A percentile compares a stretch with the other conserved stretches of the same genome.
phyloP scores from a whole-genome alignment of 2,888 invertebrate genomes.

The Pachymerium ferrugineum region DNA sequence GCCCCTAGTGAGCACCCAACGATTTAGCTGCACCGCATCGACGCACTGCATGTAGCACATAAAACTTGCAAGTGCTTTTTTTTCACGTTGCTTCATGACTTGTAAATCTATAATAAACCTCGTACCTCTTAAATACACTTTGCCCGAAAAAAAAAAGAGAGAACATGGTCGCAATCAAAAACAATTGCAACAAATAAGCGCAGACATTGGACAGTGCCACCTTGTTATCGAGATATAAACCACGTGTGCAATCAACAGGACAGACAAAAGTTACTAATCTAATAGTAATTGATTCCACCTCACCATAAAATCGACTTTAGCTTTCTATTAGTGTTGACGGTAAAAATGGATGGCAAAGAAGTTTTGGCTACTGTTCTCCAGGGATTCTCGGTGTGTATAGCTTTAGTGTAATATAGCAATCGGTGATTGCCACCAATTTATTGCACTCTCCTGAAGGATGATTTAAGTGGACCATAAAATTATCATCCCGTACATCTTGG shows the following conservation, averaged over 20 bases:
- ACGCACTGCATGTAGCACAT: conserved; percentile 19
- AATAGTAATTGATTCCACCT: conserved; percentile 27
- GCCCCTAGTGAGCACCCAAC: conserved; percentile 25
- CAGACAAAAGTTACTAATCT: background rate
- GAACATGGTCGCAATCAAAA: conserved; percentile 3
- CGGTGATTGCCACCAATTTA: conserved; percentile 28
- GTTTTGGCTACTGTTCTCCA: background rate
- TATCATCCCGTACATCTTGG: conserved; percentile 32
- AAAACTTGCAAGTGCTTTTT: conserved; percentile 20
- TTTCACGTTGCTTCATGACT: conserved; percentile 6
- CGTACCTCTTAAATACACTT: conserved; percentile 27
- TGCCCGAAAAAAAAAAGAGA: background rate
- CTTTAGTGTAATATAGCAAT: conserved; percentile 29
- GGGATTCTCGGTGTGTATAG: conserved; percentile 20
- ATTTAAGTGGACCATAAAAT: conserved; percentile 34
- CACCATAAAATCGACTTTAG: conserved; percentile 12
- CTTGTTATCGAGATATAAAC: conserved; percentile 18
- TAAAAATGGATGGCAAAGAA: background rate
- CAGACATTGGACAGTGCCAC: conserved; percentile 14
- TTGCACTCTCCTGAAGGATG: conserved; percentile 16
- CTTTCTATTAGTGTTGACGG: background rate
- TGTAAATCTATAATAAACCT: conserved; percentile 27
- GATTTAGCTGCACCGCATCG: conserved; percentile 25
- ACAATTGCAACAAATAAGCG: background rate
- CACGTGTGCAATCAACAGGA: conserved; percentile 24